Base-by-base conservation (phyloP, 2,113 vertebrate species). In the Canis aureus region DNA sequence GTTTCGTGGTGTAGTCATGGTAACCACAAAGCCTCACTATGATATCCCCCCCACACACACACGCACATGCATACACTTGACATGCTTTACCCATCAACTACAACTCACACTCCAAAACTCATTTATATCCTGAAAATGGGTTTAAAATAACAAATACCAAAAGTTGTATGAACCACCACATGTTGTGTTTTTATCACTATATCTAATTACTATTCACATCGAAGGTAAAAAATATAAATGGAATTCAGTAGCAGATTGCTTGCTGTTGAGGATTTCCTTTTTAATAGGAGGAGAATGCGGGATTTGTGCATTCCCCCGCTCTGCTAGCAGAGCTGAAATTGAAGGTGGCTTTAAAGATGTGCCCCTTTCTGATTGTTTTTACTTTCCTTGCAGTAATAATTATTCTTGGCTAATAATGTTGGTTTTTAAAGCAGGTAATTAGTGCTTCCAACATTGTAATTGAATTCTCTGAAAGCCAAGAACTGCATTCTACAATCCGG, bases 221-320 rank as follows among this genome's bases (percentile, higher is more conserved):
- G 2, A 84, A 92, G 82, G 89, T 97, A 96, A 97, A 98, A 98
- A 97, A 87, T 96, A 97, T 97, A 98, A 97, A 98, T 95, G 96
- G 96, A 93, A 98, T 96, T 97, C 82, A 32, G 74, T 86, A 94
- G 92, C 97, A 97, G 94, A 84, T 94, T 97, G 96, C 95, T 96
- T 81, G 74, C 0, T 8, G 86, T 82, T 84, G 92, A 79, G 16
- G 91, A 89, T n/a, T 88, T 98, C 66, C 95, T 91, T 97, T 94
- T 96, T 94, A 97, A 95, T 92, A 82, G 60, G 13, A 11, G 78
- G 94, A 71, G 91, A 97, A 53, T 20, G 76, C 74, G 91, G 90
- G 91, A 69, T 57, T 81, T 22, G 49, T 74, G 1, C 25, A 3
- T 89, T 94, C 81, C 29, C 29, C 84, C 29, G 49, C 89, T 91